A percentile compares a stretch with the other conserved stretches of the same genome.
These are phyloP conservation scores for Sarotherodon lohbergeri DNA, from an alignment of 2,113 vertebrate genomes.

Conservation along the genomic window DNA sequence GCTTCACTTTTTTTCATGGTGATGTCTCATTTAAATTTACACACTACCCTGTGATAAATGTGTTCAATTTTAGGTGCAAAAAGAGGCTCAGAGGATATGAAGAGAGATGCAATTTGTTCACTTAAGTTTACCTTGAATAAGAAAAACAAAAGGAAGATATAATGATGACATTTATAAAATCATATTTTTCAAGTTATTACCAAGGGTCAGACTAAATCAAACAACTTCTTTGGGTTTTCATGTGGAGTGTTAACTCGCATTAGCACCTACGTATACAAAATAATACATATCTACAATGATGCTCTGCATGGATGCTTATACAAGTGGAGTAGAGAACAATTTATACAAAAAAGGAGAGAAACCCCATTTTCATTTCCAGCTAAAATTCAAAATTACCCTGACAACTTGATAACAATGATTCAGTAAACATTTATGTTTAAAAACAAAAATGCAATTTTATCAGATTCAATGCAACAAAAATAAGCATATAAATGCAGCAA, in stretches of 20 bases:
- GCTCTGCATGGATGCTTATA: not conserved
- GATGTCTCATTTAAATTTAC: not conserved
- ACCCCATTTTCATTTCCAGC: not conserved
- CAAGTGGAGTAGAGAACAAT: not conserved
- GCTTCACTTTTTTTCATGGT: not conserved
- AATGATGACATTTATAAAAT: not conserved
- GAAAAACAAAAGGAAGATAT: not conserved
- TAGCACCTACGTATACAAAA: not conserved
- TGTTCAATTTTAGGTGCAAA: not conserved
- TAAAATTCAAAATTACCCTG: not conserved
- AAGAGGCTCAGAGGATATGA: not conserved
- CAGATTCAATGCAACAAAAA: not conserved
- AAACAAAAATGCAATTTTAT: not conserved
- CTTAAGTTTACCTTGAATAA: not conserved
- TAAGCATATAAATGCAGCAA: not conserved
- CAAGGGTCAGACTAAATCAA: not conserved
- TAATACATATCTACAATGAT: not conserved
- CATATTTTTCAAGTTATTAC: not conserved
- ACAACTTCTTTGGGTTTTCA: not conserved
- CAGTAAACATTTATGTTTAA: not conserved
- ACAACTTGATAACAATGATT: not conserved
- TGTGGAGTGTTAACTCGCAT: not conserved
- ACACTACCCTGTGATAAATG: not conserved
- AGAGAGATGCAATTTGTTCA: not conserved
- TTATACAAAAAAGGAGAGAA: not conserved